A percentile compares a stretch with the other conserved stretches of the same genome.
These are phyloP conservation scores for Neodon shergylaensis DNA, from an alignment of 2,113 vertebrate genomes.

Conservation along the genomic window DNA sequence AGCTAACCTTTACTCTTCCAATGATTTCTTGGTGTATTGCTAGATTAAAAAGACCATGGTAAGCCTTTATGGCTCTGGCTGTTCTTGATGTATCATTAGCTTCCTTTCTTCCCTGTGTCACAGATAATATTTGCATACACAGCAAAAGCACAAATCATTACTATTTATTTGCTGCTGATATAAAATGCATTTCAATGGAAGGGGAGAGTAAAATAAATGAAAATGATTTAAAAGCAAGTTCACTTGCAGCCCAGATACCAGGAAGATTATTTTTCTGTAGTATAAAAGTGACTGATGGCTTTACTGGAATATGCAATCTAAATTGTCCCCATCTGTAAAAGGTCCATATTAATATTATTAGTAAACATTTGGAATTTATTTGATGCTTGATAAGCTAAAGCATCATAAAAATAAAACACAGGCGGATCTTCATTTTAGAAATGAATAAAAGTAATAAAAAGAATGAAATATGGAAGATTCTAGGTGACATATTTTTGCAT, in stretches of 20 bases:
- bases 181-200: conserved; percentile 60
- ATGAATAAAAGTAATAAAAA: conserved; percentile 72
- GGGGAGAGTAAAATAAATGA: conserved; percentile 45
- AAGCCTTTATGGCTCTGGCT: conserved; percentile 31
- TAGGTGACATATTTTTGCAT: conserved; percentile 61
- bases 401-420: conserved; percentile 73
- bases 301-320: conserved; percentile 69
- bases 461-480: conserved; percentile 61
- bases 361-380: conserved; percentile 67
- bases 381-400: conserved; percentile 62
- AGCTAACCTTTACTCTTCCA: conserved; percentile 43
- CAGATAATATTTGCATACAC: conserved; percentile 42
- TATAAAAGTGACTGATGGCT: conserved; percentile 65
- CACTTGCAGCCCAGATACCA: conserved; percentile 64
- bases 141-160: conserved; percentile 62
- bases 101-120: conserved; percentile 41
- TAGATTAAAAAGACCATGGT: conserved; percentile 17
- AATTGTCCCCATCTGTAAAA: conserved; percentile 73
- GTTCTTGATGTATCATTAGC: conserved; percentile 53
- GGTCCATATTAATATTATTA: conserved; percentile 73
- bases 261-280: conserved; percentile 69
- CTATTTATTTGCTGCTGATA: conserved; percentile 65
- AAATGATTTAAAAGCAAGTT: conserved; percentile 71
- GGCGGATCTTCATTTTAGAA: conserved; percentile 64
- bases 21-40: conserved; percentile 43